These are phyloP conservation scores for Atta colombica DNA, from an alignment of 1,140 invertebrate genomes.

Conservation along the genomic window DNA sequence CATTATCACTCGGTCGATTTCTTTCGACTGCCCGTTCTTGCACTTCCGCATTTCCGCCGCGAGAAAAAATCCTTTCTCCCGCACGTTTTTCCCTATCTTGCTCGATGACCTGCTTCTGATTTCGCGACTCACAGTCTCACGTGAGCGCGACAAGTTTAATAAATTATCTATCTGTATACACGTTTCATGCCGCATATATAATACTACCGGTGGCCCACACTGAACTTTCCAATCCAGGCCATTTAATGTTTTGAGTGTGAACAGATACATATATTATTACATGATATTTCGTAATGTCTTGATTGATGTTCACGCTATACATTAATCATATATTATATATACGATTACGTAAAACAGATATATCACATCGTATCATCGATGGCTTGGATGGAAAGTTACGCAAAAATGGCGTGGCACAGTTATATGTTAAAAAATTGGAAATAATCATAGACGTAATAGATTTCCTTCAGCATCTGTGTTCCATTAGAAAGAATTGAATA, in stretches of 20 bases:
- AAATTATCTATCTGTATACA: background rate
- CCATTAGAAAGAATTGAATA: too few species aligned
- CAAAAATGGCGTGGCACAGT: background rate
- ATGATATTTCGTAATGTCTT: background rate
- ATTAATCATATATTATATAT: background rate
- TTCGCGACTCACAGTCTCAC: background rate
- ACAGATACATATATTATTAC: background rate
- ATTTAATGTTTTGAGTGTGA: background rate
- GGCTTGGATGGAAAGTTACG: background rate
- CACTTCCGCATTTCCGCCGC: background rate
- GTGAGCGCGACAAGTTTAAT: background rate
- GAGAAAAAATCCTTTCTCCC: conserved; percentile 14
- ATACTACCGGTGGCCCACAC: background rate
- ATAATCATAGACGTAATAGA: background rate
- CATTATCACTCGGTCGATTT: conserved; percentile 7
- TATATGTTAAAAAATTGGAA: background rate
- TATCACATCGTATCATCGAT: background rate
- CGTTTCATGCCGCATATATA: background rate
- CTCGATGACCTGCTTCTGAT: background rate
- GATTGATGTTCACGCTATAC: background rate
- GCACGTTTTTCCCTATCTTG: background rate
- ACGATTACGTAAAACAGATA: too few species aligned
- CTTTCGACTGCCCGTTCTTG: background rate
- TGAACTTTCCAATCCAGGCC: conserved; percentile 11
- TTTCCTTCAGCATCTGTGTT: too few species aligned